Conservation (phyloP, 2,888 invertebrate species). For the Apeira syringaria region DNA sequence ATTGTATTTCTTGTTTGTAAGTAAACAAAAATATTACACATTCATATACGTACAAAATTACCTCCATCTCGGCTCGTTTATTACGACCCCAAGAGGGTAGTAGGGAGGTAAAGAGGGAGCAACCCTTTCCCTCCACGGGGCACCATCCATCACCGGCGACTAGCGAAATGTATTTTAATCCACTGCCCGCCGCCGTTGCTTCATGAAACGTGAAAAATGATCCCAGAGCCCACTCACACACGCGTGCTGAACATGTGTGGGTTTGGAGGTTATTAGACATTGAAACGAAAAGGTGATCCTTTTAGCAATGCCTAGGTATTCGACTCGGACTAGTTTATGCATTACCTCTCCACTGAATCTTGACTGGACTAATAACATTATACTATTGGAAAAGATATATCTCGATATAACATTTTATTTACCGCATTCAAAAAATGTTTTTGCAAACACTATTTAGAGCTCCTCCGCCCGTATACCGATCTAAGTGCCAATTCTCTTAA, state of each 20-base stretch:
- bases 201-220: slow-evolving; percentile 84
- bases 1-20: slow-evolving; percentile 23
- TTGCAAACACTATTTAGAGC: too few relatives aligned
- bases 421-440: too few relatives aligned
- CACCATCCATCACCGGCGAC: slow-evolving; percentile 73
- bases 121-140: slow-evolving; percentile 65
- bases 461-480: too few relatives aligned
- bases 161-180: slow-evolving; percentile 83
- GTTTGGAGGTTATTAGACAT: slow-evolving; percentile 14
- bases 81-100: slow-evolving; percentile 27
- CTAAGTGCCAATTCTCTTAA: too few relatives aligned
- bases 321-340: slow-evolving; percentile 21
- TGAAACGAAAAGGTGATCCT: slow-evolving; percentile 14
- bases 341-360: slow-evolving; percentile 1
- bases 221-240: slow-evolving; percentile 49
- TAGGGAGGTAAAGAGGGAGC: slow-evolving; percentile 30
- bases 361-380: slow-evolving; percentile 4
- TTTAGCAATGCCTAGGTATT: slow-evolving; percentile 21
- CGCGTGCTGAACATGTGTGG: slow-evolving; percentile 7
- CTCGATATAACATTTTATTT: too few relatives aligned
- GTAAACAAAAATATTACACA: slow-evolving; percentile 48
- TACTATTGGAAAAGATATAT: slow-evolving; percentile 1
- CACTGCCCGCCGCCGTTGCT: slow-evolving; percentile 73
- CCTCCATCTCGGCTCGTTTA: slow-evolving; percentile 46
- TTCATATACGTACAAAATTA: slow-evolving; percentile 52